A percentile compares a stretch with the other conserved stretches of the same genome.
These are phyloP conservation scores for Tetraodon nigroviridis DNA, from an alignment of 2,113 vertebrate species.

Conservation along the genomic window DNA sequence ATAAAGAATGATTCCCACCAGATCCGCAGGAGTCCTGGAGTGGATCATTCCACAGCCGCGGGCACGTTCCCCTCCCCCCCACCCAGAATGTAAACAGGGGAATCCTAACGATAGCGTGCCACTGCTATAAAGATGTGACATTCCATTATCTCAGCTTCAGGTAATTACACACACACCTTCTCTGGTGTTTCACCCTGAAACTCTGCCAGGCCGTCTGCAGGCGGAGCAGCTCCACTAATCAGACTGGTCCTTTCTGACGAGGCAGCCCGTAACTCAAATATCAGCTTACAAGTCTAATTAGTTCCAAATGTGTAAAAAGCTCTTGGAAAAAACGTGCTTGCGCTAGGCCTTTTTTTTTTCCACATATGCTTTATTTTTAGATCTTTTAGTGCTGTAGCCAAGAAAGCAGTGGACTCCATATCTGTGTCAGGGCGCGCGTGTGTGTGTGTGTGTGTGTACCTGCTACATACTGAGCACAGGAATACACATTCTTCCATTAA, in stretches of 20 bases:
- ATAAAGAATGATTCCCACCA: conserved; percentile 54
- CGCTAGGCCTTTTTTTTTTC: too few relatives aligned
- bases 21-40: conserved; percentile 15
- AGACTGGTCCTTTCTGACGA: conserved; percentile 20
- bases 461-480: too few relatives aligned
- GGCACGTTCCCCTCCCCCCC: conserved; percentile 13
- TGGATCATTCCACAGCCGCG: conserved; percentile 31
- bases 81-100: conserved; percentile 21
- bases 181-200: conserved; percentile 1
- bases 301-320: conserved; percentile 29
- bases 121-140: too few relatives aligned
- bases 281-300: conserved; percentile 35
- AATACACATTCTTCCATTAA: too few relatives aligned
- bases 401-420: background rate
- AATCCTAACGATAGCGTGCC: background rate
- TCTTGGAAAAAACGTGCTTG: too few relatives aligned
- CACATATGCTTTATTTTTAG: background rate
- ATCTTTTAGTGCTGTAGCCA: background rate
- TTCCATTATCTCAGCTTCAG: background rate
- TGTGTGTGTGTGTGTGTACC: background rate
- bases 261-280: conserved; percentile 38
- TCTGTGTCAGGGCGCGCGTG: background rate
- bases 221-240: conserved; percentile 29
- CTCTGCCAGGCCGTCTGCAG: conserved; percentile 11
- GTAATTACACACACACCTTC: conserved; percentile 2